phyloP scores from a whole-genome alignment of 2,797 vertebrate genomes.

The Darevskia nairensis region DNA sequence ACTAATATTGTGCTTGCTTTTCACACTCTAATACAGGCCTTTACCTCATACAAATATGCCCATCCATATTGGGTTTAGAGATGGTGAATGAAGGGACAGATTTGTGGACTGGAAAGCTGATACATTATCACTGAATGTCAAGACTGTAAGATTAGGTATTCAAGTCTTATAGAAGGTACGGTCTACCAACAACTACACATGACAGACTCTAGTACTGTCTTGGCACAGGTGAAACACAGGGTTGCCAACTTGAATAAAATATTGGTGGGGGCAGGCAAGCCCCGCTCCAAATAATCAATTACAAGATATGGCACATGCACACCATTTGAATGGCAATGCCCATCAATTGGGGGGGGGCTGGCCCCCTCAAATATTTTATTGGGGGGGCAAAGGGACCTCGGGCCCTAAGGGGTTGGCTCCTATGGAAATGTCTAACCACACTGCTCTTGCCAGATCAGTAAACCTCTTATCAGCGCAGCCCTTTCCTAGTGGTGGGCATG shows the following conservation, averaged over 20 bases:
- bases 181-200: not conserved
- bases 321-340: no score
- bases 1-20: constrained; percentile 34
- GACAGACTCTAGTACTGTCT: not conserved
- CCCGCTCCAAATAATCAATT: no score
- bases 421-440: not conserved
- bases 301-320: no score
- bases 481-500: not conserved
- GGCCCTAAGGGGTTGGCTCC: no score
- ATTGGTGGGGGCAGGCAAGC: no score
- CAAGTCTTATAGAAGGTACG: no score
- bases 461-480: not conserved
- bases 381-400: no score
- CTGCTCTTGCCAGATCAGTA: not conserved
- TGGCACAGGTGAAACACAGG: not conserved
- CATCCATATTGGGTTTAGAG: not conserved
- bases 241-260: not conserved
- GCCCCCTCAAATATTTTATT: no score
- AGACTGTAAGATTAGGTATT: not conserved
- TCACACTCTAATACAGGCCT: no score
- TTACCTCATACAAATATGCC: not conserved
- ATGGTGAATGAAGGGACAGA: not conserved
- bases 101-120: not conserved
- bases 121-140: not conserved
- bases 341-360: no score